Evolutionary conservation across 1,140 invertebrate genomes (phyloP).

Genomic region (Ostrea edulis): DNA sequence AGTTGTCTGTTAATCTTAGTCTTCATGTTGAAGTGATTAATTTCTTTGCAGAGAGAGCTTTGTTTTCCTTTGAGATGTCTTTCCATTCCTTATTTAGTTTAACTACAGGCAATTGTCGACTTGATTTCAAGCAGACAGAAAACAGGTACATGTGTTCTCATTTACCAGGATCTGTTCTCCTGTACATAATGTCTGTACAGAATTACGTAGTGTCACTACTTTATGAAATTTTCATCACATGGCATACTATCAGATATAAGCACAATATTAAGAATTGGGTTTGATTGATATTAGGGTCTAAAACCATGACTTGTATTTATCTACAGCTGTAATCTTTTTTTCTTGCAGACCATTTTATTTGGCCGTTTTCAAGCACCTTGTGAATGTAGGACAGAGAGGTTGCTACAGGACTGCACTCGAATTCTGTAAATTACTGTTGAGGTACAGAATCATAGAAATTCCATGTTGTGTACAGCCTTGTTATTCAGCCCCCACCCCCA

Average conservation of each 20-base stretch:
- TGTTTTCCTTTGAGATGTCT: slow-evolving; percentile 88
- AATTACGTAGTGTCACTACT: no score
- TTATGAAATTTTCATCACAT: no score
- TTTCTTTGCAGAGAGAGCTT: slow-evolving; percentile 83
- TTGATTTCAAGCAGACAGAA: slow-evolving; percentile 91
- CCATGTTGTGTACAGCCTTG: not conserved
- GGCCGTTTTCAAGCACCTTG: slow-evolving; percentile 91
- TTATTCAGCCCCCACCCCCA: not conserved
- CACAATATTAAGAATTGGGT: no score
- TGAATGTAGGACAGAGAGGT: slow-evolving; percentile 89
- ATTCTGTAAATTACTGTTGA: slow-evolving; percentile 80
- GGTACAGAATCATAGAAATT: slow-evolving; percentile 64
- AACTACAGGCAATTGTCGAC: slow-evolving; percentile 86
- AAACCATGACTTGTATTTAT: no score
- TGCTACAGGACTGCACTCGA: slow-evolving; percentile 80
- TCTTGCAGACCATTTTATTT: slow-evolving; percentile 88
- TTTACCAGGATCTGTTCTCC: no score
- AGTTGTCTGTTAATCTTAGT: no score
- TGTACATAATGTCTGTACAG: no score
- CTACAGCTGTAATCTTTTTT: slow-evolving; percentile 20
- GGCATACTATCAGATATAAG: no score
- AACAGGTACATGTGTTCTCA: slow-evolving; percentile 83
- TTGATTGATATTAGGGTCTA: no score
- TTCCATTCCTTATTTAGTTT: slow-evolving; percentile 91
- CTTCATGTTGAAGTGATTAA: not conserved